Conservation (phyloP, 2,797 vertebrate genomes). For the Agapornis canus region DNA sequence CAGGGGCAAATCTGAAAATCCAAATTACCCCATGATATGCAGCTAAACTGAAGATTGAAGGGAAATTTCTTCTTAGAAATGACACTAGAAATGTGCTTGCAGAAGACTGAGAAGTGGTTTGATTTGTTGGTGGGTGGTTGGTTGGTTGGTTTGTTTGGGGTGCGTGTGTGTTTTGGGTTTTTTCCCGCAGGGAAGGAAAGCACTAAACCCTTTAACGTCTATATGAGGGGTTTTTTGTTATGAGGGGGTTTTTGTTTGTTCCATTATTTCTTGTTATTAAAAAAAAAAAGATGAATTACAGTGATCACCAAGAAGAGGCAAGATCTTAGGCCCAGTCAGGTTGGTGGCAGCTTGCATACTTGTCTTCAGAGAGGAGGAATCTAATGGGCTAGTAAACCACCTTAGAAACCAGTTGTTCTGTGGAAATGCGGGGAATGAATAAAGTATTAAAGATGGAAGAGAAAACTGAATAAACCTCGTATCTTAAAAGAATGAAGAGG, state of each 20-base stretch:
- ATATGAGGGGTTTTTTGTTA: fast-evolving
- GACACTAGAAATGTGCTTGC: background rate
- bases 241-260: too few species aligned
- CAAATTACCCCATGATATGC: background rate
- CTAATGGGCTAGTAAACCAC: background rate
- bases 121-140: background rate
- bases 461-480: background rate
- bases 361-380: background rate
- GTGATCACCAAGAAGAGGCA: background rate
- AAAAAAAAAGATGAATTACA: background rate
- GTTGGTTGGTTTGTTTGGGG: background rate
- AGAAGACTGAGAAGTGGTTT: background rate
- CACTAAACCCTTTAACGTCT: background rate
- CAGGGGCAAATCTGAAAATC: constrained; percentile 21
- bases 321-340: background rate
- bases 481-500: background rate
- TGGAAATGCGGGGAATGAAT: background rate
- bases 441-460: background rate
- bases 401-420: background rate
- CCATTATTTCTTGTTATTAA: background rate
- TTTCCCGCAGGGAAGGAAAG: background rate
- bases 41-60: background rate
- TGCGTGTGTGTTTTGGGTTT: background rate
- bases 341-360: background rate
- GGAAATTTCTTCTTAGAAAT: background rate